phyloP scores from a whole-genome alignment of 53 echinoderm and acorn worm genomes.

The Patiria pectinifera region DNA sequence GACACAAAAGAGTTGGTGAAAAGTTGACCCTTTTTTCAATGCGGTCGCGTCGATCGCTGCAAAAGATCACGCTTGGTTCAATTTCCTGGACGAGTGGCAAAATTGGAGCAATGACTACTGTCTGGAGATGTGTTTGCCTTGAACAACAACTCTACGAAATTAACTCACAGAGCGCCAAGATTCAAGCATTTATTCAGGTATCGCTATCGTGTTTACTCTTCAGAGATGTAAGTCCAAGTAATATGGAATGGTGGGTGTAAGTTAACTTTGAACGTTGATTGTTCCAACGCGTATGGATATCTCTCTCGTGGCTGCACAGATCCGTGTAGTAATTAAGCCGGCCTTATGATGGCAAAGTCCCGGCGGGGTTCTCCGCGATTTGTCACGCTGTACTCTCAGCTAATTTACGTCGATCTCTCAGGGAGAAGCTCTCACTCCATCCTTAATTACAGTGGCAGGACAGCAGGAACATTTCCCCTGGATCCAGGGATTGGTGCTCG shows the following conservation, averaged over 20 bases:
- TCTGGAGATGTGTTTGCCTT: not conserved
- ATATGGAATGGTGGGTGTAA: not conserved
- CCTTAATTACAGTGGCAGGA: not conserved
- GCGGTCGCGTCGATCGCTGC: not conserved
- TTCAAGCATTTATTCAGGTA: not conserved
- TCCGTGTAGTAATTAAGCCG: not conserved
- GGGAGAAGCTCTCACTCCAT: not conserved
- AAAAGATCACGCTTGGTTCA: not conserved
- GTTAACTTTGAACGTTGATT: not conserved
- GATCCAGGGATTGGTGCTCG: not conserved
- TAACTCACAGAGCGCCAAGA: not conserved
- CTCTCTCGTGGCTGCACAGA: constrained; percentile 1
- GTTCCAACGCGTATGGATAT: not conserved
- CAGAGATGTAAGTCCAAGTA: not conserved
- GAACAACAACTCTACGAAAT: not conserved
- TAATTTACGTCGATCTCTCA: constrained; percentile 3
- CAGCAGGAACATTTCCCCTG: not conserved
- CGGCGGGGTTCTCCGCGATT: too few species aligned
- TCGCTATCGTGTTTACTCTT: not conserved
- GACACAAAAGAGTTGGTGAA: not conserved
- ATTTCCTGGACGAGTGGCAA: not conserved
- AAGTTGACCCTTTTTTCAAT: not conserved
- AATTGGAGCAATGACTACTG: not conserved
- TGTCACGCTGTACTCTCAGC: not conserved
- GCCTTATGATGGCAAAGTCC: not conserved